Evolutionary conservation across 2,888 invertebrate species (phyloP).

Genomic region (Bibio marci): DNA sequence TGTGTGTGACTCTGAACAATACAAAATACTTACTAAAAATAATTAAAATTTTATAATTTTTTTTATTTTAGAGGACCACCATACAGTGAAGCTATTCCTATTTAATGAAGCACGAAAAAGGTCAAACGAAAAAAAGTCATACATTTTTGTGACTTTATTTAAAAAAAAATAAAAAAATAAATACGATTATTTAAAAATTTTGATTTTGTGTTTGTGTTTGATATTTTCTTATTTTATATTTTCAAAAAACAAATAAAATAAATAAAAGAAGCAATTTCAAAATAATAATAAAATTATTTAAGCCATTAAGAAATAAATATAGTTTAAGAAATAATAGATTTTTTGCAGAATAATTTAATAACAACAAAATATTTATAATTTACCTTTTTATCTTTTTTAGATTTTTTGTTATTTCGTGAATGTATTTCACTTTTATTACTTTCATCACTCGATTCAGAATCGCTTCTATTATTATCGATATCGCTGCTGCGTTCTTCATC

Average conservation of each 20-base stretch:
- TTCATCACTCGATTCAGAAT: conserved; percentile 1
- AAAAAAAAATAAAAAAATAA: conserved; percentile 9
- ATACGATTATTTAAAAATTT: too few species aligned
- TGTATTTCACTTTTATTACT: too few species aligned
- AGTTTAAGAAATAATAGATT: neutral
- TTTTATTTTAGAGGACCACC: neutral
- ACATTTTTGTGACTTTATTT: conserved; percentile 49
- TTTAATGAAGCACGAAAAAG: conserved; percentile 31
- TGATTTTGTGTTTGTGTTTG: conserved; percentile 19
- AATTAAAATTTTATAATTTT: too few species aligned
- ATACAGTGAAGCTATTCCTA: conserved; percentile 24
- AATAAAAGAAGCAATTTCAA: conserved; percentile 14
- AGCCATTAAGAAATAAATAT: neutral
- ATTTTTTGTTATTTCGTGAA: conserved; percentile 20
- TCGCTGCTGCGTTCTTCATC: conserved; percentile 20
- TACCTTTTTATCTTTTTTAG: conserved; percentile 26
- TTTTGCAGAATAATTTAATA: neutral
- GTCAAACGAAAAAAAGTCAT: conserved; percentile 51
- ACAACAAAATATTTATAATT: conserved; percentile 6
- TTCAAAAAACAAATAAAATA: conserved; percentile 22
- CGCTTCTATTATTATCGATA: conserved; percentile 15
- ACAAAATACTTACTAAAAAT: too few species aligned
- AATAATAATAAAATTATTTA: neutral
- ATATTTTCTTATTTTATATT: neutral
- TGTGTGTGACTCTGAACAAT: too few species aligned